Evolutionary conservation across 2,888 invertebrate species (phyloP).

Genomic region (Bellardia bayeri): DNA sequence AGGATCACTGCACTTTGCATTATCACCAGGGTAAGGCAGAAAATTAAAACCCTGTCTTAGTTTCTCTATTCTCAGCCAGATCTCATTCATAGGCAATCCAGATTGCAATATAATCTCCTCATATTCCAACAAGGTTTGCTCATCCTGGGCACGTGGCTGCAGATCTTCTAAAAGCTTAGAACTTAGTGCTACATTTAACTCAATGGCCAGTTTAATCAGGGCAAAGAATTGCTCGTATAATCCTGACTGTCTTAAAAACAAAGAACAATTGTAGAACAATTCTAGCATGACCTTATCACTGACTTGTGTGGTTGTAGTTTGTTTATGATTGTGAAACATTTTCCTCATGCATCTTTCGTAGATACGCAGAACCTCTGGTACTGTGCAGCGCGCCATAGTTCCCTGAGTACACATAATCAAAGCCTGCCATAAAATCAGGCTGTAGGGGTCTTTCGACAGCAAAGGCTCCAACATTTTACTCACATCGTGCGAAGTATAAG

Average conservation of each 20-base stretch:
- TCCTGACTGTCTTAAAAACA: slow-evolving; percentile 89
- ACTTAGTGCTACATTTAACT: slow-evolving; percentile 86
- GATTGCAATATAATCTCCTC: slow-evolving; percentile 87
- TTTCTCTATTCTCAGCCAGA: slow-evolving; percentile 91
- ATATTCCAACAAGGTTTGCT: slow-evolving; percentile 85
- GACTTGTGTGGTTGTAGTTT: slow-evolving; percentile 47
- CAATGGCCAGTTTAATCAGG: slow-evolving; percentile 88
- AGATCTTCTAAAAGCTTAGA: slow-evolving; percentile 82
- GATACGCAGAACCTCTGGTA: slow-evolving; percentile 86
- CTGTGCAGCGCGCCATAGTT: slow-evolving; percentile 87
- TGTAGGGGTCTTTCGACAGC: slow-evolving; percentile 79
- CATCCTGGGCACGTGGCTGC: slow-evolving; percentile 78
- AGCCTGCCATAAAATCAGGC: slow-evolving; percentile 82
- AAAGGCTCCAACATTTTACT: slow-evolving; percentile 81
- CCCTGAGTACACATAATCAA: slow-evolving; percentile 83
- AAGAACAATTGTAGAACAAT: slow-evolving; percentile 84
- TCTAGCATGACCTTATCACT: slow-evolving; percentile 83
- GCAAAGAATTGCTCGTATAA: slow-evolving; percentile 91
- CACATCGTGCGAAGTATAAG: slow-evolving; percentile 87
- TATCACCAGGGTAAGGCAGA: slow-evolving; percentile 85
- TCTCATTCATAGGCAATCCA: slow-evolving; percentile 89
- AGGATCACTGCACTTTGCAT: slow-evolving; percentile 86
- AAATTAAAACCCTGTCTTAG: slow-evolving; percentile 90
- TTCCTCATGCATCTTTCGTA: slow-evolving; percentile 85
- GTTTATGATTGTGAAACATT: slow-evolving; percentile 79